These are phyloP conservation scores for Yponomeuta plumbellus DNA, from an alignment of 2,888 invertebrate genomes.

Conservation along the genomic window DNA sequence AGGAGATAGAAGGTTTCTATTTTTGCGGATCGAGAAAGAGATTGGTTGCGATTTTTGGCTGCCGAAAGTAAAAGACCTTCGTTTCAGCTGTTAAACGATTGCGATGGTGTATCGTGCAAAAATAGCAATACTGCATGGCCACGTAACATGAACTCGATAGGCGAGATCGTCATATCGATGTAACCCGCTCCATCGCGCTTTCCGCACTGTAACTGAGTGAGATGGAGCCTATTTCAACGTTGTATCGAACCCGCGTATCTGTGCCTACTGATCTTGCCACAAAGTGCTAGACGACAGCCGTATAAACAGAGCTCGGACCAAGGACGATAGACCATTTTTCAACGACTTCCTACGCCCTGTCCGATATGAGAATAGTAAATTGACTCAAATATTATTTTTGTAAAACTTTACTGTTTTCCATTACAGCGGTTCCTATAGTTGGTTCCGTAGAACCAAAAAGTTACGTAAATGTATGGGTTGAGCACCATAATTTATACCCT, in stretches of 20 bases:
- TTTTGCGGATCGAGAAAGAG: too few species aligned
- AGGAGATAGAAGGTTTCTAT: too few species aligned
- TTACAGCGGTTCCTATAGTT: conserved; percentile 36
- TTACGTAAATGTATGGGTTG: too few species aligned
- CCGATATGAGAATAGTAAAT: not conserved
- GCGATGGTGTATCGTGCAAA: not conserved
- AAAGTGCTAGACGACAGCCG: conserved; percentile 74
- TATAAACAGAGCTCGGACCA: conserved; percentile 63
- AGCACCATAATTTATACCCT: too few species aligned
- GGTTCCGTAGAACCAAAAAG: too few species aligned
- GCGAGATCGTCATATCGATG: conserved; percentile 15
- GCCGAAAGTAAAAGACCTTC: not conserved
- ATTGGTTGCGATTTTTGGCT: not conserved
- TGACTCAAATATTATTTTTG: not conserved
- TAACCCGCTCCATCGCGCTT: too few species aligned
- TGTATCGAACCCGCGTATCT: too few species aligned
- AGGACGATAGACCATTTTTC: conserved; percentile 38
- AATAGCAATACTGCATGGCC: not conserved
- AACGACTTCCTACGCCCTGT: not conserved
- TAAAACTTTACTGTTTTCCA: conserved; percentile 24
- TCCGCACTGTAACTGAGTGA: too few species aligned
- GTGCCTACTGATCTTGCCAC: conserved; percentile 24
- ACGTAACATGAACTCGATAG: too few species aligned
- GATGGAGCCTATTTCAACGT: too few species aligned
- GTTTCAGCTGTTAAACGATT: not conserved